phyloP scores from a whole-genome alignment of 2,888 invertebrate genomes.

The Andrena minutula region DNA sequence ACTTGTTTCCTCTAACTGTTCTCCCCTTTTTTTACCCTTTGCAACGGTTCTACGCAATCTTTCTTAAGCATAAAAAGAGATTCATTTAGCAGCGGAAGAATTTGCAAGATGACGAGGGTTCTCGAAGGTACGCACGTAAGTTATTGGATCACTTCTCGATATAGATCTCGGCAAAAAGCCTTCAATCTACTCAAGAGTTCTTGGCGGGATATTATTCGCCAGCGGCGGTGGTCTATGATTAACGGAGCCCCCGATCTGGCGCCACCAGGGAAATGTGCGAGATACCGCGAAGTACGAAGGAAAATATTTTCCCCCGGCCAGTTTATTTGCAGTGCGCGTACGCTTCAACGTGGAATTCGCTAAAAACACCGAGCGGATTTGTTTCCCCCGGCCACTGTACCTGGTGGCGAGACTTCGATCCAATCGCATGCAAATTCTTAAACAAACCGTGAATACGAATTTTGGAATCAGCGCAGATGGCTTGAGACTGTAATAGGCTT shows the following conservation, averaged over 20 bases:
- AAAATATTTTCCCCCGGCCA: conserved; percentile 50
- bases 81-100: too few species aligned
- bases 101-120: not conserved
- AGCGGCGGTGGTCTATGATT: conserved; percentile 40
- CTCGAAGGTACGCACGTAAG: not conserved
- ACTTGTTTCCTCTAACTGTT: too few species aligned
- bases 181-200: conserved; percentile 24
- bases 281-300: conserved; percentile 17
- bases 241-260: conserved; percentile 38
- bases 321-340: conserved; percentile 34
- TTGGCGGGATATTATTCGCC: conserved; percentile 3
- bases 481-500: too few species aligned
- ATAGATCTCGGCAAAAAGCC: not conserved
- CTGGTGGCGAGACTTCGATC: not conserved
- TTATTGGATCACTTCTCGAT: conserved; percentile 15
- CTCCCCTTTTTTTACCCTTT: too few species aligned
- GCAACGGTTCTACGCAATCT: too few species aligned
- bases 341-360: conserved; percentile 26
- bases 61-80: too few species aligned
- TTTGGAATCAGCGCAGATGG: too few species aligned
- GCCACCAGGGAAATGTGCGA: conserved; percentile 48
- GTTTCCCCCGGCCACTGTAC: not conserved
- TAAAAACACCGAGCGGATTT: conserved; percentile 27
- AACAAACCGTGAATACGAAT: not conserved
- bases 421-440: not conserved